Evolutionary conservation across 2,888 invertebrate genomes (phyloP).

Genomic region (Drosophila pseudotakahashii): DNA sequence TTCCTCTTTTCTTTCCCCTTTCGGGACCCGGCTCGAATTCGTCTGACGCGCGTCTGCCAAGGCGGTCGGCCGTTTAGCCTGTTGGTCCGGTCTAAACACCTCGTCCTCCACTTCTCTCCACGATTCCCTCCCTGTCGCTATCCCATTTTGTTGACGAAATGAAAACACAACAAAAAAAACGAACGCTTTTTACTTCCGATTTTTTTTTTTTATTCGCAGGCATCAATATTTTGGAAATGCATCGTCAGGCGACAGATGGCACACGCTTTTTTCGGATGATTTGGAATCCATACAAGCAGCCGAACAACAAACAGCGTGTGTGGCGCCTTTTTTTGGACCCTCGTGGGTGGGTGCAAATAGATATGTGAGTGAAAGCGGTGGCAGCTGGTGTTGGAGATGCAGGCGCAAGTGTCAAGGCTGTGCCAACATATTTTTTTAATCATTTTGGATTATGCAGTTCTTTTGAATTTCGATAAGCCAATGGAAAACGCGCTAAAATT

Average conservation of each 20-base stretch:
- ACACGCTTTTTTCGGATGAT: conserved; percentile 66
- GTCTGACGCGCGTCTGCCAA: conserved; percentile 74
- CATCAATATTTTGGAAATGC: conserved; percentile 54
- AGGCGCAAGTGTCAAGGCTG: conserved; percentile 19
- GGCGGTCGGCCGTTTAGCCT: conserved; percentile 39
- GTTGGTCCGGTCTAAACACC: conserved; percentile 69
- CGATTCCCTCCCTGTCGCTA: conserved; percentile 9
- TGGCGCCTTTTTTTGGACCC: conserved; percentile 49
- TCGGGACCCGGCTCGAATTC: conserved; percentile 44
- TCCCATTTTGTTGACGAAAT: conserved; percentile 20
- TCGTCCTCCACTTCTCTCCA: conserved; percentile 23
- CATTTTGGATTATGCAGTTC: not conserved
- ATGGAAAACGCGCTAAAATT: not conserved
- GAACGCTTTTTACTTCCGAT: conserved; percentile 72
- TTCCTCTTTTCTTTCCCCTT: conserved; percentile 39
- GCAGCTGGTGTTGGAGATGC: conserved; percentile 55
- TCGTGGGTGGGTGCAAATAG: conserved; percentile 45
- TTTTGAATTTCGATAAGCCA: conserved; percentile 13
- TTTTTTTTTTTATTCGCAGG: conserved; percentile 58
- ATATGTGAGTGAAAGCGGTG: conserved; percentile 42
- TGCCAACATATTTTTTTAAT: not conserved
- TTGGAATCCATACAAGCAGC: conserved; percentile 76
- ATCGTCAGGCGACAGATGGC: conserved; percentile 67
- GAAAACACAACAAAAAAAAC: conserved; percentile 13
- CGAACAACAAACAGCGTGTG: conserved; percentile 54